Evolutionary conservation across 2,113 vertebrate genomes (phyloP).

Genomic region (Cygnus buccinator): DNA sequence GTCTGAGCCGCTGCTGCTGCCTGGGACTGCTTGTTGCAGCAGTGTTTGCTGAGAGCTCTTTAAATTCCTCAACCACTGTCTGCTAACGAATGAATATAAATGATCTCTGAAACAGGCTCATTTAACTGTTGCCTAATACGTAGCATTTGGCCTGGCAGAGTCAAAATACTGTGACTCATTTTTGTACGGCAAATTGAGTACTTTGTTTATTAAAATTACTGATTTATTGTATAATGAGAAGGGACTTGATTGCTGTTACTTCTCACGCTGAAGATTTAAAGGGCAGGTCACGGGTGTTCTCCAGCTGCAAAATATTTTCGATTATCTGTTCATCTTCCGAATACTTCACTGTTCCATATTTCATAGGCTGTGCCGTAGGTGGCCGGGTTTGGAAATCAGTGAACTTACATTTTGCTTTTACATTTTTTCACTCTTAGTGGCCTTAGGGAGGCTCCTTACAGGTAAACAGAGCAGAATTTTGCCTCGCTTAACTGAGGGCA

Average conservation of each 20-base stretch:
- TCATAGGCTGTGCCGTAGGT: neutral
- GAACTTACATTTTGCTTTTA: neutral
- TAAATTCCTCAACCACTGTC: slow-evolving; percentile 1
- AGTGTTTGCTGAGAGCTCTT: neutral
- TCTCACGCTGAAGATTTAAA: neutral
- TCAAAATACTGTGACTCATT: slow-evolving; percentile 2
- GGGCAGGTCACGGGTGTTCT: neutral
- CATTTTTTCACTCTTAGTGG: neutral
- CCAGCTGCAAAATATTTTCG: neutral
- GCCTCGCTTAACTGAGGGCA: neutral
- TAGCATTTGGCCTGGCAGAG: slow-evolving; percentile 39
- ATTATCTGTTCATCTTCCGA: neutral
- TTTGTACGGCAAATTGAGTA: slow-evolving; percentile 25
- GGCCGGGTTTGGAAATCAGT: neutral
- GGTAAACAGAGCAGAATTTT: neutral
- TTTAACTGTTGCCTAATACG: slow-evolving; percentile 27
- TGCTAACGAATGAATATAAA: slow-evolving; percentile 18
- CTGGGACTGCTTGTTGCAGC: neutral
- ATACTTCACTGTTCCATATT: neutral
- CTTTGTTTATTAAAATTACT: slow-evolving; percentile 39
- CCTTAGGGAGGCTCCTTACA: neutral
- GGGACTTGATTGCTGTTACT: neutral
- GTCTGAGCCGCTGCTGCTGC: neutral
- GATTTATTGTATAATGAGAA: neutral
- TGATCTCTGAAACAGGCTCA: slow-evolving; percentile 4